A percentile compares a stretch with the other conserved stretches of the same genome.
Evolutionary conservation across 2,888 invertebrate species (phyloP).

Genomic region (Cantharis rufa): DNA sequence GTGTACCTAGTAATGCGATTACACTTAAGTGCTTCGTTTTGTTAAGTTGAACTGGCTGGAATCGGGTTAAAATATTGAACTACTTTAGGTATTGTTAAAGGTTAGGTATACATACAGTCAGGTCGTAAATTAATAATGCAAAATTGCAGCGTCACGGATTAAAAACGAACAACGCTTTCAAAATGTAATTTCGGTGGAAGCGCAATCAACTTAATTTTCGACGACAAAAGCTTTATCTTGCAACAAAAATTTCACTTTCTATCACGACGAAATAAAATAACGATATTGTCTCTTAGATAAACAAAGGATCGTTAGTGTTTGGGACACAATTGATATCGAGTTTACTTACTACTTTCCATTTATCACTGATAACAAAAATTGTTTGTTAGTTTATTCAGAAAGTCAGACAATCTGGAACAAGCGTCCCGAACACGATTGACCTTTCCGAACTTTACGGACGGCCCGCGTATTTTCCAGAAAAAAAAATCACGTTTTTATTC

Average conservation of each 20-base stretch:
- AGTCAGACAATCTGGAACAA: neutral
- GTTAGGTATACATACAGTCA: neutral
- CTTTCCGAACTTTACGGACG: neutral
- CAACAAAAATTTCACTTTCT: neutral
- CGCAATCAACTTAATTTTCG: neutral
- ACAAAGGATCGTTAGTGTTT: neutral
- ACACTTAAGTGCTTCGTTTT: conserved; percentile 24
- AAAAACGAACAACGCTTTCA: neutral
- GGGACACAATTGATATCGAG: neutral
- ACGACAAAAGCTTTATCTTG: neutral
- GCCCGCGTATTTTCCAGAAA: neutral
- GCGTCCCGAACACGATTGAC: neutral
- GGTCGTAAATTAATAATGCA: neutral
- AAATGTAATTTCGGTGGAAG: neutral
- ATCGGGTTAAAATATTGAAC: conserved; percentile 4
- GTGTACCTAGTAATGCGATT: conserved; percentile 23
- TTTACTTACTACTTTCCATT: neutral
- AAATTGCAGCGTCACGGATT: neutral
- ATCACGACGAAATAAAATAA: neutral
- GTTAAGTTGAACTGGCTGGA: conserved; percentile 1
- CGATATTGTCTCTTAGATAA: neutral
- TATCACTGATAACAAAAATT: neutral
- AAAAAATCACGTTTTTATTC: no score
- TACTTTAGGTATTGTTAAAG: neutral
- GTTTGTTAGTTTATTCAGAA: neutral